phyloP scores from a whole-genome alignment of 2,113 vertebrate genomes.

The Hemibagrus wyckioides region DNA sequence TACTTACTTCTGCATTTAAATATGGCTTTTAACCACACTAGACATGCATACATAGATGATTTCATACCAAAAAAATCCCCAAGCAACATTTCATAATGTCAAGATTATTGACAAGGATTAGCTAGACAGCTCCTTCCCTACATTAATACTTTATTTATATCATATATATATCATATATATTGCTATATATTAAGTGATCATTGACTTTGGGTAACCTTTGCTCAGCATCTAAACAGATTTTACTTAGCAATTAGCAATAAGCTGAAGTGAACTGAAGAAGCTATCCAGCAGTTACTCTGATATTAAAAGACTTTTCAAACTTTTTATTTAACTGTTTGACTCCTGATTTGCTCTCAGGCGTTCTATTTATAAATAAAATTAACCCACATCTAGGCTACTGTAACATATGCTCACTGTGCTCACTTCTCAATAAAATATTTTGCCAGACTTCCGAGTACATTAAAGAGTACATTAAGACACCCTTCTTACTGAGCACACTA shows the following conservation, averaged over 20 bases:
- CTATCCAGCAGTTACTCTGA: neutral
- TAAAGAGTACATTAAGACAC: conserved; percentile 7
- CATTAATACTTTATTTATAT: neutral
- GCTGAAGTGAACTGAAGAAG: neutral
- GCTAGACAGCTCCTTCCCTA: neutral
- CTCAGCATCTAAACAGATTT: neutral
- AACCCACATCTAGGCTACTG: neutral
- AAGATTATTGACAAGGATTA: neutral
- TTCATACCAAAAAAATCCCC: neutral
- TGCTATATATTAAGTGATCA: neutral
- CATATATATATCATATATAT: neutral
- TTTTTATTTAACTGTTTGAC: neutral
- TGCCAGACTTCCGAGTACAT: neutral
- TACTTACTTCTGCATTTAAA: too few species aligned
- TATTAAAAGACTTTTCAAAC: neutral
- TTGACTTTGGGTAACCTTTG: neutral
- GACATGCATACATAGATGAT: neutral
- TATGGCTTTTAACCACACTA: neutral
- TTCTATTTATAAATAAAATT: neutral
- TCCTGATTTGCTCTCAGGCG: neutral
- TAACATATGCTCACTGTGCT: neutral
- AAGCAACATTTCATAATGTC: neutral
- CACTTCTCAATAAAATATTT: neutral
- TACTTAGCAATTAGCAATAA: neutral
- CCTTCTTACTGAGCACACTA: neutral